Evolutionary conservation across 2,888 invertebrate species (phyloP), one percentile per base, ranked within the genome.

Genomic region (Ophion costatus): DNA sequence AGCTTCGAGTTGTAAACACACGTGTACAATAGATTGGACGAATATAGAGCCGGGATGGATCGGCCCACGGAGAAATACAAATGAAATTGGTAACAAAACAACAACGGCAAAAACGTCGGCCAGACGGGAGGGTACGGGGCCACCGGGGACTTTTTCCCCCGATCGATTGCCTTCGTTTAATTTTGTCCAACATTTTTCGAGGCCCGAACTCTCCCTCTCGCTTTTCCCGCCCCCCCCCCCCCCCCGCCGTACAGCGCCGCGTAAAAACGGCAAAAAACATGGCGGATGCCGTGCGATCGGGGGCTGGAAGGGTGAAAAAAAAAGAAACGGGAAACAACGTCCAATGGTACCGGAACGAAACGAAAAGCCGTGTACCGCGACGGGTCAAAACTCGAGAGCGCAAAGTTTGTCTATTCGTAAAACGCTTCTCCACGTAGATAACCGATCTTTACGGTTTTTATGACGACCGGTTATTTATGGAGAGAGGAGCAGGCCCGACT

Each of bases 141-240:
- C 74, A 73, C 79, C 66, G 56, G 66, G 66, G 81, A 86, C 88
- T 87, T 87, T 89, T 84, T 84, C 88, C 88, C 88, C 89, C 88
- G 88, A 90, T 7, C 91, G 91, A 90, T 91, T 91, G 88, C 45
- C 90, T 91, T 91, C 91, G 88, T 91, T 91, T 91, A 90, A 91
- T 91, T 91, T 90, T 88, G 86, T 88, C 87, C 89, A 89, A 91
- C 91, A 91, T 91, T 91, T 90, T 87, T 89, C 88, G 84, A 83
- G 85, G 84, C 88, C 84, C 86, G 82, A 66, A 80, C 88, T 33
- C 17, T 83, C 79, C 82, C 64, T 45, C 33, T 70, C 69, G 10
- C 45, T 63, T 81, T 80, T 82, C 83, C 61, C 74, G 74, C 63
- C 42, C 75, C 80, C 78, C 81, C 81, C 10, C 17, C 64, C 33